Conservation (phyloP, 2,888 invertebrate genomes). For the Eremobia ochroleuca region DNA sequence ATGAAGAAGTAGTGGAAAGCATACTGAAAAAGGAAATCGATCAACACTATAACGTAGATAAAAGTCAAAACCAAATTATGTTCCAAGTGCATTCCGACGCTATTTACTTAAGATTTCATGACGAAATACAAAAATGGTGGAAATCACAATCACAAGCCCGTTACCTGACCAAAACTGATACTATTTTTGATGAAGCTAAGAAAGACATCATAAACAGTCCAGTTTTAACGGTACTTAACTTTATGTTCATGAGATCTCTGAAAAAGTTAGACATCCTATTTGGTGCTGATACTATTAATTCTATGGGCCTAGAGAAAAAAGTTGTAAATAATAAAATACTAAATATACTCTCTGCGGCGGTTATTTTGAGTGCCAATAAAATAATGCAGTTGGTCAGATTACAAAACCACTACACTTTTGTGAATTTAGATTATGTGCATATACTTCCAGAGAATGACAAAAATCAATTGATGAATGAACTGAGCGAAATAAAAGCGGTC, state of each 20-base stretch:
- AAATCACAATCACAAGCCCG: conserved; percentile 65
- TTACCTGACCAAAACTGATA: conserved; percentile 68
- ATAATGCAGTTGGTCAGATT: conserved; percentile 64
- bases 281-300: conserved; percentile 52
- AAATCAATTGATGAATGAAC: conserved; percentile 69
- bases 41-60: conserved; percentile 65
- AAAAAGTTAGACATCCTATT: conserved; percentile 70
- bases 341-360: conserved; percentile 68
- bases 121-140: conserved; percentile 78
- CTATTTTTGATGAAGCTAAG: conserved; percentile 71
- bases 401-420: conserved; percentile 63
- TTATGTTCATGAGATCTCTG: conserved; percentile 70
- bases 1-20: conserved; percentile 70
- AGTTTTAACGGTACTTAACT: conserved; percentile 69
- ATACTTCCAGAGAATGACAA: conserved; percentile 69
- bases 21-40: conserved; percentile 72
- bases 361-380: conserved; percentile 70
- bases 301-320: conserved; percentile 57
- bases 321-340: conserved; percentile 46
- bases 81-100: conserved; percentile 74
- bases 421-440: conserved; percentile 72
- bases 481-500: conserved; percentile 60
- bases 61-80: conserved; percentile 63
- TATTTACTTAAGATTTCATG: conserved; percentile 74
- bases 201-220: conserved; percentile 73